Conservation (phyloP, 2,888 invertebrate genomes). For the Ophion ellenae region DNA sequence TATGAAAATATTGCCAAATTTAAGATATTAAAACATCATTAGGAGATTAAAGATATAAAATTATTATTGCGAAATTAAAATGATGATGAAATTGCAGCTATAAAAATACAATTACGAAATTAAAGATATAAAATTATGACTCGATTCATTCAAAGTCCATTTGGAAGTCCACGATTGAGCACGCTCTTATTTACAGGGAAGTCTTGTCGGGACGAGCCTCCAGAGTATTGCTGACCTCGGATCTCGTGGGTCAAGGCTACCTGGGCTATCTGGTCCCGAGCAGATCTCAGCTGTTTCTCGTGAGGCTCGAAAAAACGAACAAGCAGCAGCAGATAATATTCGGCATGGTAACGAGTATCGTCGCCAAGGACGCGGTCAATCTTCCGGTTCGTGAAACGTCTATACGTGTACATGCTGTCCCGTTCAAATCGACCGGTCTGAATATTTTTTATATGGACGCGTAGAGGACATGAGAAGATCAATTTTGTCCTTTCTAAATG, state of each 20-base stretch:
- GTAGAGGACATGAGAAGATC: background rate
- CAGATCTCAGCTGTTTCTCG: conserved; percentile 88
- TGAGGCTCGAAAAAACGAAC: conserved; percentile 88
- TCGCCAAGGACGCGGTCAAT: conserved; percentile 93
- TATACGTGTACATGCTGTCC: background rate
- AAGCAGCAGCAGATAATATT: conserved; percentile 89
- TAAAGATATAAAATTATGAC: too few species aligned
- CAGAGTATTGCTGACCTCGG: conserved; percentile 93
- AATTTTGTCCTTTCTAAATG: background rate
- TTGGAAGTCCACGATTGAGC: background rate
- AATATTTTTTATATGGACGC: too few species aligned
- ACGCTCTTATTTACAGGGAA: conserved; percentile 81
- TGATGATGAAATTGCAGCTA: too few species aligned
- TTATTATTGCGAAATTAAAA: too few species aligned
- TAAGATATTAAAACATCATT: too few species aligned
- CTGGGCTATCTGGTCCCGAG: conserved; percentile 90
- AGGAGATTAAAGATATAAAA: too few species aligned
- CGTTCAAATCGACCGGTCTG: too few species aligned
- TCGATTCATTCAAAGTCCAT: too few species aligned
- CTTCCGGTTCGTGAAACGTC: conserved; percentile 86
- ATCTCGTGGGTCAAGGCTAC: conserved; percentile 93
- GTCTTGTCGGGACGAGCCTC: conserved; percentile 86
- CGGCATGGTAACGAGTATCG: conserved; percentile 89
- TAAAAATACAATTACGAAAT: too few species aligned
- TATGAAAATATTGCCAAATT: too few species aligned